Evolutionary conservation across 2,113 vertebrate species (phyloP).

Genomic region (Numenius arquata): DNA sequence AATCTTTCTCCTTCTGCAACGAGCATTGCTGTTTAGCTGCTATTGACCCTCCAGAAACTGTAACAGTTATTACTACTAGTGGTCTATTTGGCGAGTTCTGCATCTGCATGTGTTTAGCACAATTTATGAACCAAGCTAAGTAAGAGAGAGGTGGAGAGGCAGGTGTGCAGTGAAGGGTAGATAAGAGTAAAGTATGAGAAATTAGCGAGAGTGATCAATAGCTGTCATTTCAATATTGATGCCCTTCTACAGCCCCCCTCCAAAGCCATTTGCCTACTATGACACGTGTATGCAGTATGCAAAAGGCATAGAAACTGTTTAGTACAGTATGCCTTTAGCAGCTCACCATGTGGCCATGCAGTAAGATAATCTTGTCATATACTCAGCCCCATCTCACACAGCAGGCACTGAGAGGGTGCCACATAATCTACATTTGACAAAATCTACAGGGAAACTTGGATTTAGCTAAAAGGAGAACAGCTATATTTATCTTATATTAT

Average conservation of each 20-base stretch:
- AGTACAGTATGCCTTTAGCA: neutral
- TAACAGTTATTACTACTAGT: neutral
- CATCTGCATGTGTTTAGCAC: neutral
- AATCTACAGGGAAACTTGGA: neutral
- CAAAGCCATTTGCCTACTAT: neutral
- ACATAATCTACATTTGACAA: neutral
- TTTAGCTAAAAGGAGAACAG: neutral
- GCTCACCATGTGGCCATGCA: too few relatives aligned
- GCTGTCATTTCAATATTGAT: neutral
- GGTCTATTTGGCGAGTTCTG: neutral
- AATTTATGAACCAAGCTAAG: neutral
- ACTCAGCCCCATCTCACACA: neutral
- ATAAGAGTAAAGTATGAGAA: neutral
- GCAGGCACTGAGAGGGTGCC: neutral
- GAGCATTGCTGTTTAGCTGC: neutral
- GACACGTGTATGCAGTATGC: neutral
- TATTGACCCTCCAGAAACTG: neutral
- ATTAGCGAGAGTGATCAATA: neutral
- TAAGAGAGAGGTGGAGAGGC: neutral
- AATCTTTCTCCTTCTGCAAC: neutral
- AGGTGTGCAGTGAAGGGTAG: neutral
- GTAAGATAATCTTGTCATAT: neutral
- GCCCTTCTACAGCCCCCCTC: neutral
- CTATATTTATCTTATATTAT: neutral
- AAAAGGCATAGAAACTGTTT: neutral